These are phyloP conservation scores for Liasis olivaceus DNA, from an alignment of 2,797 vertebrate species.

Conservation along the genomic window DNA sequence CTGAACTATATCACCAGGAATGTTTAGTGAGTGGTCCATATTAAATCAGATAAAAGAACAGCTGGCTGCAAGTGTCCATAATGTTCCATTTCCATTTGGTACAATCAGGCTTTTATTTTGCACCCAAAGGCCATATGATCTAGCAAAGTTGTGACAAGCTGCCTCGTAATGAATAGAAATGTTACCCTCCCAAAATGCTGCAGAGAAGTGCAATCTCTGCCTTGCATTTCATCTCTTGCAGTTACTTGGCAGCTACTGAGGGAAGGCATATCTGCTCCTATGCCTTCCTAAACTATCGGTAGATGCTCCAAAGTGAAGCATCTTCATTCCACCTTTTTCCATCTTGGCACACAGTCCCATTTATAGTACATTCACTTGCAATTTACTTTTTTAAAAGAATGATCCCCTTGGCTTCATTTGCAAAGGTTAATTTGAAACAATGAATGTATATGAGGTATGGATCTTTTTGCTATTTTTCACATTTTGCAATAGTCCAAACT, in stretches of 20 bases:
- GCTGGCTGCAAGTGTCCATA: neutral
- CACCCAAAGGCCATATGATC: neutral
- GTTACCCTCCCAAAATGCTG: neutral
- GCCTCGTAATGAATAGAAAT: neutral
- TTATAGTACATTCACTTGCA: neutral
- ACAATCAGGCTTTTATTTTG: neutral
- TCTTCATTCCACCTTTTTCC: neutral
- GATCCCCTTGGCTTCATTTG: neutral
- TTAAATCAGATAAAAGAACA: neutral
- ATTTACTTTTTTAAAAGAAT: neutral
- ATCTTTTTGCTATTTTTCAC: neutral
- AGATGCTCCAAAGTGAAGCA: neutral
- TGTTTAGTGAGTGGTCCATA: neutral
- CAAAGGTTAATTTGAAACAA: neutral
- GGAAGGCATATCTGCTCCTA: neutral
- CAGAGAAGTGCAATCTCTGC: neutral
- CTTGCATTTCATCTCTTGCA: neutral
- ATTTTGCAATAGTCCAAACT: too few relatives aligned
- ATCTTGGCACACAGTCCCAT: neutral
- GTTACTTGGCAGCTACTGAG: neutral
- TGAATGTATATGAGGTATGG: neutral
- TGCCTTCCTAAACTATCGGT: neutral
- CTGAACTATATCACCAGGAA: neutral
- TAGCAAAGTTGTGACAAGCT: neutral
- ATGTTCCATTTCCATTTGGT: neutral